Evolutionary conservation across 2,113 vertebrate genomes (phyloP).

Genomic region (Pelmatolapia mariae): DNA sequence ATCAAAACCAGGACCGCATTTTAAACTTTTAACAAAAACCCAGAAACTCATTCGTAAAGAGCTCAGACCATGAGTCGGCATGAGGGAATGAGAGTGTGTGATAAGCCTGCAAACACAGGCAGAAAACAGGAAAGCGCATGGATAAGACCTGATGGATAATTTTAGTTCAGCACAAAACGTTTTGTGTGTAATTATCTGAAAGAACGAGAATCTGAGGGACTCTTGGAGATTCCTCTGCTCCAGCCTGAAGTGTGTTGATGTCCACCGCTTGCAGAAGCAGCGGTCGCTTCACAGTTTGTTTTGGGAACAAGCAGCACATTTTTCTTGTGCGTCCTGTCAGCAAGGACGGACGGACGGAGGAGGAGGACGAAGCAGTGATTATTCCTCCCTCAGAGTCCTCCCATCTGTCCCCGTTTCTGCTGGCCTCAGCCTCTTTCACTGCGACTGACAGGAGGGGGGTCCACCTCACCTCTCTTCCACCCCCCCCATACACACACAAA

Average conservation of each 20-base stretch:
- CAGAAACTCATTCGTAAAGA: not conserved
- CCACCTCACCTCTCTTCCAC: not conserved
- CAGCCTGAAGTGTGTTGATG: not conserved
- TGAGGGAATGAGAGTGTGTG: not conserved
- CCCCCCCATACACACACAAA: slow-evolving; percentile 12
- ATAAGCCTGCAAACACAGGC: not conserved
- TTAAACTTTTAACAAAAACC: not conserved
- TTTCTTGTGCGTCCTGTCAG: not conserved
- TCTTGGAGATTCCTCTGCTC: not conserved
- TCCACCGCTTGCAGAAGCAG: not conserved
- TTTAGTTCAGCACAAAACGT: not conserved
- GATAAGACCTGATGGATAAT: not conserved
- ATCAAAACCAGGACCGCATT: not conserved
- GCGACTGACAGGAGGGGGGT: slow-evolving; percentile 51
- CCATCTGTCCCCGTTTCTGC: slow-evolving; percentile 86
- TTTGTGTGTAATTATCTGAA: not conserved
- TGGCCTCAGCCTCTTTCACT: slow-evolving; percentile 63
- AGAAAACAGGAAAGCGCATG: not conserved
- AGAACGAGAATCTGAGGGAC: not conserved
- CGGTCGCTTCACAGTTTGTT: not conserved
- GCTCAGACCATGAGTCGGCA: not conserved
- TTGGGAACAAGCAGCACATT: slow-evolving; percentile 65
- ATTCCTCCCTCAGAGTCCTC: slow-evolving; percentile 83
- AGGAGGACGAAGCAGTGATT: slow-evolving; percentile 72
- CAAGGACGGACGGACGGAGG: not conserved